Evolutionary conservation across 92 coral and sea anemone species (phyloP), one percentile per base, ranked within the genome.

Genomic region (Blastomussa wellsi): DNA sequence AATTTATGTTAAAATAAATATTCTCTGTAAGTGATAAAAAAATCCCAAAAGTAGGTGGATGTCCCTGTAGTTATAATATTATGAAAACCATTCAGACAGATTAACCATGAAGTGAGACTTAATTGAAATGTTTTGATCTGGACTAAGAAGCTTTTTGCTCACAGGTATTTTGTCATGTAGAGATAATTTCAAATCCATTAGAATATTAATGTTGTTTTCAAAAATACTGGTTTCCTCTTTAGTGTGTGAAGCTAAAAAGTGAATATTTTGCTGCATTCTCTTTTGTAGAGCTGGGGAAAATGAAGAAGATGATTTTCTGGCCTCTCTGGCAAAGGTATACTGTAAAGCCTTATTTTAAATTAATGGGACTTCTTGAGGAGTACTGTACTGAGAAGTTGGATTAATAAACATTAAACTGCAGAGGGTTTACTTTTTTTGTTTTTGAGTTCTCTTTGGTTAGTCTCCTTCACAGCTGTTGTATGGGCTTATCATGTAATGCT

Each of bases 251-350:
- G 67, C 67, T 60, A 6, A 62, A 2, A 0, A 28, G 32, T 20
- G 33, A 26, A 22, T 10, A 62, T 35, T 28, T 60, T 62, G 32
- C 17, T 28, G 35, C 5, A 0, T 24, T 13, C 35, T 49, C 57
- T 64, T 79, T 49, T 67, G 31, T 70, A 82, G 86, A 12, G 26
- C 22, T 17, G 82, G 74, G 12, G 81, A 76, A 48, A 19, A 76
- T 28, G 87, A 84, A 20, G 87, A 84, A 59, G 82, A 84, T 73
- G 87, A 84, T 36, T 84, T 77, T 41, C 82, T 84, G 22, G 82
- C 81, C 28, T 84, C 87, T 29, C 32, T 77, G 15, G 82, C 68
- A 74, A 77, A 84, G 87, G 87, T 84, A 62, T 28, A 26, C 68
- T 59, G 66, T 72, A 14, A 2, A 37, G 24, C 44, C 44, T 39